Conservation (phyloP, 2,797 vertebrate genomes). For the Synaphobranchus kaupii region DNA sequence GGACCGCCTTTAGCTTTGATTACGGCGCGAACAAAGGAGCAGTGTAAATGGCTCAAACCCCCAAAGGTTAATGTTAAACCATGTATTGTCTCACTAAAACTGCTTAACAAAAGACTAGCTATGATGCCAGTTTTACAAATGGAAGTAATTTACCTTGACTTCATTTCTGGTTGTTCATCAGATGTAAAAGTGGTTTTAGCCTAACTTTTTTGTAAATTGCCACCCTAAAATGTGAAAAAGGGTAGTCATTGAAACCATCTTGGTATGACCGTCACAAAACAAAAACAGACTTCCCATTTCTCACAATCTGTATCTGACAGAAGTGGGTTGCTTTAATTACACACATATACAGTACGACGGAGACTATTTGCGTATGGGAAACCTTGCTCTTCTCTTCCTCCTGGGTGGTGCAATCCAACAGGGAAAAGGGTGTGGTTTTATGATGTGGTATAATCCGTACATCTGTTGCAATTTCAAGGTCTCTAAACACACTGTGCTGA, state of each 20-base stretch:
- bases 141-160: neutral
- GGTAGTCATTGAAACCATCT: neutral
- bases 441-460: neutral
- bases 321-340: conserved; percentile 9
- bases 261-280: neutral
- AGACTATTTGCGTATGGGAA: neutral
- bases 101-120: neutral
- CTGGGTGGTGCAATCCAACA: conserved; percentile 5
- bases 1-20: no score
- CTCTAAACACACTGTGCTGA: neutral
- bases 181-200: neutral
- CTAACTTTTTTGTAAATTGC: neutral
- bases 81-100: neutral
- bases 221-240: neutral
- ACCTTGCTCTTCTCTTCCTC: neutral
- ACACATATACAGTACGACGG: neutral
- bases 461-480: neutral
- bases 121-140: neutral
- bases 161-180: neutral
- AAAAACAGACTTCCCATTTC: neutral
- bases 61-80: neutral
- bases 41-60: neutral
- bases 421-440: conserved; percentile 9
- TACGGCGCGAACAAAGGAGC: neutral
- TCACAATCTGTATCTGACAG: neutral